Conservation (phyloP, 2,113 vertebrate species). For the Todiramphus saurophagus region DNA sequence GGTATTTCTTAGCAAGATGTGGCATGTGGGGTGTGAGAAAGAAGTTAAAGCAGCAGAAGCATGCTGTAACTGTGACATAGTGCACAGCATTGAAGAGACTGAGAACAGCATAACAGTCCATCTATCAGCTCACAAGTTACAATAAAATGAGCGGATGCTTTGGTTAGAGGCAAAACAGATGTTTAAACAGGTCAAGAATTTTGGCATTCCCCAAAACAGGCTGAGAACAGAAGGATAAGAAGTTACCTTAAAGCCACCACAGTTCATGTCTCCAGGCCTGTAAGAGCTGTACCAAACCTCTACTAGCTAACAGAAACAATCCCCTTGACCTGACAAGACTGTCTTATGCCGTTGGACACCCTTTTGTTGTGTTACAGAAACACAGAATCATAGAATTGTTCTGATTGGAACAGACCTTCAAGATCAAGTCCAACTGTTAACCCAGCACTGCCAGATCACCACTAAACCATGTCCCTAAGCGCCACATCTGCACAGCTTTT, state of each 20-base stretch:
- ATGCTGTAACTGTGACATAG: accelerated
- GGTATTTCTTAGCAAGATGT: not conserved
- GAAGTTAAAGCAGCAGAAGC: not conserved
- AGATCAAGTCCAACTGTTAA: too few relatives aligned
- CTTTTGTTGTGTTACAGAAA: not conserved
- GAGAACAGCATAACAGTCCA: not conserved
- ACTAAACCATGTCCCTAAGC: too few relatives aligned
- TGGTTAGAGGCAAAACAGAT: not conserved
- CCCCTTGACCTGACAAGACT: not conserved
- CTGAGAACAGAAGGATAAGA: not conserved
- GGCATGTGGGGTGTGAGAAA: not conserved
- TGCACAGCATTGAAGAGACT: not conserved
- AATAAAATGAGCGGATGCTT: not conserved
- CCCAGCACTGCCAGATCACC: too few relatives aligned
- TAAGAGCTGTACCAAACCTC: not conserved
- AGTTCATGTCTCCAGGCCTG: not conserved
- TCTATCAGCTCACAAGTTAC: not conserved
- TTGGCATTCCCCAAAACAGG: not conserved
- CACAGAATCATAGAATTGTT: too few relatives aligned
- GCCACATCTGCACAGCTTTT: too few relatives aligned
- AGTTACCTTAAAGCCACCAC: not conserved
- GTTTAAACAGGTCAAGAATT: not conserved
- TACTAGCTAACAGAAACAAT: not conserved
- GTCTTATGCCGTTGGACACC: not conserved
- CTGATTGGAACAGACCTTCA: too few relatives aligned